Conservation (phyloP, 2,797 vertebrate species). For the Cuniculus paca region DNA sequence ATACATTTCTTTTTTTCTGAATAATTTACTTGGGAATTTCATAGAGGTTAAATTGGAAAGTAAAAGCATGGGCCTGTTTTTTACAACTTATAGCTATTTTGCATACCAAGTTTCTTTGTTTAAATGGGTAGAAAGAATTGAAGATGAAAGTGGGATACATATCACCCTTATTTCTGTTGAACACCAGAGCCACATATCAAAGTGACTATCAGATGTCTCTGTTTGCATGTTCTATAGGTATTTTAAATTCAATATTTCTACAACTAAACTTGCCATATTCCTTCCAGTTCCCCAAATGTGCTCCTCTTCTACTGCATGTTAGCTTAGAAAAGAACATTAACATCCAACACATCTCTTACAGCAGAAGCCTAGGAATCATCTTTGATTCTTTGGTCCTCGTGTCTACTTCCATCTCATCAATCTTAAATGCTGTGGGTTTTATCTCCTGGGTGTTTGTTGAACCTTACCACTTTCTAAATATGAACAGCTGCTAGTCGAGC, state of each 20-base stretch:
- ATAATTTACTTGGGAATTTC: constrained; percentile 47
- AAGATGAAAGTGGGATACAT: neutral
- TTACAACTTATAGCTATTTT: neutral
- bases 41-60: neutral
- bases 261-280: neutral
- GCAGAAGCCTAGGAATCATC: neutral
- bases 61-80: neutral
- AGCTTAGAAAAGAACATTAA: neutral
- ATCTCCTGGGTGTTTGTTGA: neutral
- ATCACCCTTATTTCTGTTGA: neutral
- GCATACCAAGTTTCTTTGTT: neutral
- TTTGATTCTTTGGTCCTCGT: neutral
- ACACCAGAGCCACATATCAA: neutral
- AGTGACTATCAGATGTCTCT: neutral
- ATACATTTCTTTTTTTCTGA: neutral
- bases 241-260: neutral
- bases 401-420: neutral
- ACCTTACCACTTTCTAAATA: neutral
- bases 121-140: neutral
- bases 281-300: neutral
- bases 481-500: neutral
- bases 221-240: neutral
- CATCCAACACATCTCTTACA: neutral
- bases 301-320: neutral
- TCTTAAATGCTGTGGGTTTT: neutral